Base-by-base conservation (phyloP, 2,797 vertebrate genomes). In the Austrolebias charrua region DNA sequence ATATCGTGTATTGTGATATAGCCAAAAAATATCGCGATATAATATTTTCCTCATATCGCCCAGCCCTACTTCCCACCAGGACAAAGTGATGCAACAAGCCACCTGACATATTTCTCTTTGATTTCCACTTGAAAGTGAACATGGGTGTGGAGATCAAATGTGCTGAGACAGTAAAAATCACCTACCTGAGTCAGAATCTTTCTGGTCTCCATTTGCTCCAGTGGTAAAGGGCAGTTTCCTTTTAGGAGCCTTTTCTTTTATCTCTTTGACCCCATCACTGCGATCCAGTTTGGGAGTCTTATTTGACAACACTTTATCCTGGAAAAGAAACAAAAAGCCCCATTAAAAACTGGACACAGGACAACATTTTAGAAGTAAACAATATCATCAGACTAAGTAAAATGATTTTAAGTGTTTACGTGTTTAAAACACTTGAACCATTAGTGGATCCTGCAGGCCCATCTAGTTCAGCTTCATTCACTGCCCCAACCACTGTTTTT, bases 281-380 rank as follows among this genome's bases (percentile, higher is more conserved):
- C 96, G 95, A 88, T 99, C 98, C 93, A 95, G 92, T 93, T 98
- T 99, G 55, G 96, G 95, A 91, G 97, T 98, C 93, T 98, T 98
- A 93, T 94, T 96, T 87, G 96, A 96, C 93, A 95, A 96, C 93
- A 96, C 94, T 96, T 98, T 99, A 95, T 98, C 96, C 96, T 98
- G 78, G 65, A 74, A 82, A 73, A 83, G 73, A 72, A 56, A 68
- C 48, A 28, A 29, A 35, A 47, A 10, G 64, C 8, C 61, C 20
- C 9, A 9, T 69, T 66, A 16, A 65, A 31, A 6, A 63, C 40
- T 3, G 55, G 12, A 49, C 49, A 57, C 18, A 49, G 6, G 1
- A n/a, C 15, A 8, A 44, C 24, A 52, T 10, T 47, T 63, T 4
- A 49, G 4, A 44, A 3, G 1, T 16, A 24, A 52, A 15, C 15